A percentile compares a stretch with the other conserved stretches of the same genome.
Conservation (phyloP, 2,797 vertebrate genomes). For the Caiman crocodilus region DNA sequence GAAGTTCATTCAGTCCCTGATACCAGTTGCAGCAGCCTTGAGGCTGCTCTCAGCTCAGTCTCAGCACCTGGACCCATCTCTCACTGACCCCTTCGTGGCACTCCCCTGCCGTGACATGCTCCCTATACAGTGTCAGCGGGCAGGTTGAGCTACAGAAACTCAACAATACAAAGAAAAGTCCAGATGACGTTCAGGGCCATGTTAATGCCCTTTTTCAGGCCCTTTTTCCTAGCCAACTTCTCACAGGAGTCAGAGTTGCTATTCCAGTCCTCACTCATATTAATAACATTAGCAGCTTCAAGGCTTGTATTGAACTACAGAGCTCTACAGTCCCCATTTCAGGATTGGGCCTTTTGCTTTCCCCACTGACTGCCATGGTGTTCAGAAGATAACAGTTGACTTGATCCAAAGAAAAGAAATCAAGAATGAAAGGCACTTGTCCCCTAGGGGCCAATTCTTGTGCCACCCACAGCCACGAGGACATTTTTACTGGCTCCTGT, state of each 20-base stretch:
- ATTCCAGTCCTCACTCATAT: background rate
- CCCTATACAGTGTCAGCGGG: background rate
- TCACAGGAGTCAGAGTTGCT: conserved; percentile 24
- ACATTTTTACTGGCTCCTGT: background rate
- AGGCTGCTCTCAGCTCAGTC: background rate
- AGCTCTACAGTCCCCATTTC: background rate
- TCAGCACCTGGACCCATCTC: background rate
- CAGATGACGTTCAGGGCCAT: background rate
- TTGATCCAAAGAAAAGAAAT: background rate
- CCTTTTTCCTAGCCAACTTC: background rate
- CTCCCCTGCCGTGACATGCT: background rate
- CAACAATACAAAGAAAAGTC: background rate
- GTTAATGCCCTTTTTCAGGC: background rate
- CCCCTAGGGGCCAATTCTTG: background rate
- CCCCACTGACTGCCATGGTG: background rate
- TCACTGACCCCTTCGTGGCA: background rate
- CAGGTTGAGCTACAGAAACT: background rate
- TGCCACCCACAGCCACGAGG: background rate
- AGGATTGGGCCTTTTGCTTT: background rate
- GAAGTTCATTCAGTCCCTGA: background rate
- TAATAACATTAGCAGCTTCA: background rate
- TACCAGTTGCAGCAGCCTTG: background rate
- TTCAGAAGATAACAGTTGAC: background rate
- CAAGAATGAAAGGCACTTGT: background rate
- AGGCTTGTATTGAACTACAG: background rate